Base-by-base conservation (phyloP, 2,113 vertebrate species). In the Bagarius yarrelli region DNA sequence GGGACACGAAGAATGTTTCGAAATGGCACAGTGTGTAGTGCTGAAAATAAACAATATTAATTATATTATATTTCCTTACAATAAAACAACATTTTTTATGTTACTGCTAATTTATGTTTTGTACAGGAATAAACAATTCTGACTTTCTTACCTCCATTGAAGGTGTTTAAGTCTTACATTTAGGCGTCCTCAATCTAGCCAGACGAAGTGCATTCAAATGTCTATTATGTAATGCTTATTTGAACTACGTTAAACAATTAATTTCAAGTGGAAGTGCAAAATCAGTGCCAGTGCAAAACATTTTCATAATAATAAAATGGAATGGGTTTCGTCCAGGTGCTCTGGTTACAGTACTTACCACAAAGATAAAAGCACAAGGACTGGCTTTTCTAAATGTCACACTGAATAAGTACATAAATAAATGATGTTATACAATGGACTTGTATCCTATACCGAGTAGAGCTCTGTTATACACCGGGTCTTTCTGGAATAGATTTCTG, bases 11-110 rank as follows among this genome's bases (percentile, higher is more conserved):
- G 36, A 47, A 47, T 47, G 9, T 47, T 47, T 47, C 5, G 44
- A 47, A 47, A 47, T 47, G 44, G 9, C 44, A 47, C 44, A 11
- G 9, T 47, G 9, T 47, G 30, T 11, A 36, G 36, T 23, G 12
- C 40, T 34, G 56, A 80, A 40, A 72, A 21, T 50, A 27, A 50
- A 71, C 78, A 71, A 72, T 21, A 61, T 60, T 19, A 36, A 18
- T 34, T 32, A 27, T 57, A 32, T 52, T 32, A 55, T 70, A 44
- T 69, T 59, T 11, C 0, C 15, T 34, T 14, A 52, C 21, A 55
- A 64, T 15, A 34, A 25, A 57, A 25, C 8, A 19, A 13, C 21
- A 50, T 21, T 5, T 8, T 30, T 67, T 13, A 30, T 13, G 12
- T 30, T 56, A 56, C 12, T 71, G 78, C 14, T 50, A 79, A 67